phyloP scores from a whole-genome alignment of 2,797 vertebrate species.

The Rousettus madagascariensis region DNA sequence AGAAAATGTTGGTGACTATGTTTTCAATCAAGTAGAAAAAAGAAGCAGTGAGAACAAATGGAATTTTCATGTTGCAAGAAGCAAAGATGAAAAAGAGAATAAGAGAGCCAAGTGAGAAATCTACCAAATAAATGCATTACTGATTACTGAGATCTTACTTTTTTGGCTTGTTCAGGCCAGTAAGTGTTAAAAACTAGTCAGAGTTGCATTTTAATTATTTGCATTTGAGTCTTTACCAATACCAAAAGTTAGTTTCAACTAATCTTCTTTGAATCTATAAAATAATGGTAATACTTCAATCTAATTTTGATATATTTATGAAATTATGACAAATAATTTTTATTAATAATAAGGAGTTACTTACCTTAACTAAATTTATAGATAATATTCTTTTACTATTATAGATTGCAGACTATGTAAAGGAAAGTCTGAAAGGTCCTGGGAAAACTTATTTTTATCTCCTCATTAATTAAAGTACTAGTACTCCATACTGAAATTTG shows the following conservation, averaged over 20 bases:
- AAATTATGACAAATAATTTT: neutral
- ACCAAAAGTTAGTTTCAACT: neutral
- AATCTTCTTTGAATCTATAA: neutral
- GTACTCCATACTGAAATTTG: neutral
- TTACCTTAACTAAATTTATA: conserved; percentile 70
- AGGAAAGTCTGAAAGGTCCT: conserved; percentile 73
- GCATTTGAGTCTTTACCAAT: neutral
- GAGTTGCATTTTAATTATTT: neutral
- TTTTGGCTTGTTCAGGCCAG: neutral
- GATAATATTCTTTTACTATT: conserved; percentile 63
- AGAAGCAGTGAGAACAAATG: neutral
- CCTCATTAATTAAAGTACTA: neutral
- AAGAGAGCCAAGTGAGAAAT: neutral
- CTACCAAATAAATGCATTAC: neutral
- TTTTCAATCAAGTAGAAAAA: neutral
- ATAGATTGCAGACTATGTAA: conserved; percentile 76
- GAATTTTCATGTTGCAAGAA: neutral
- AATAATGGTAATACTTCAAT: neutral
- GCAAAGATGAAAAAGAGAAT: neutral
- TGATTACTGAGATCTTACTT: neutral
- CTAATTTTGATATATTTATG: neutral
- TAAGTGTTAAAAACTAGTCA: neutral
- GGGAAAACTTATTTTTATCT: neutral
- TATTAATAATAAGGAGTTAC: conserved; percentile 69
- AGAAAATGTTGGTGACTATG: neutral